phyloP scores from a whole-genome alignment of 2,888 invertebrate species.

The Formica aserva region DNA sequence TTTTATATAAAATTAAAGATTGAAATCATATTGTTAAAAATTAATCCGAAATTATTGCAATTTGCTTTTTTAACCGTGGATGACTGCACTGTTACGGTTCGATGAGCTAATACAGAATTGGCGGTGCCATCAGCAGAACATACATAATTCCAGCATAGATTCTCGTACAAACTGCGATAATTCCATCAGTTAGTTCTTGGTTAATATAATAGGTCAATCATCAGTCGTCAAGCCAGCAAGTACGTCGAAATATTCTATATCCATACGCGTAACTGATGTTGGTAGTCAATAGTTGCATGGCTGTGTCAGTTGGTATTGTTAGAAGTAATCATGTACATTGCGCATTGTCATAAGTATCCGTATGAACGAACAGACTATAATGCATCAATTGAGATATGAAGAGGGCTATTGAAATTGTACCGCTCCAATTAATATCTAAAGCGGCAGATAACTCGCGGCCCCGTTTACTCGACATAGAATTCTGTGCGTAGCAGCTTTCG shows the following conservation, averaged over 20 bases:
- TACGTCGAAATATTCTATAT: conserved; percentile 36
- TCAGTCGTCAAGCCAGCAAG: conserved; percentile 10
- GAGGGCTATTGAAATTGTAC: conserved; percentile 59
- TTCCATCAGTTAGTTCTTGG: conserved; percentile 61
- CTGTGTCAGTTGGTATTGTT: conserved; percentile 23
- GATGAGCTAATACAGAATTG: conserved; percentile 14
- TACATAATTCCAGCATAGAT: conserved; percentile 31
- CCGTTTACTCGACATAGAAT: conserved; percentile 14
- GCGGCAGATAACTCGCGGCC: conserved; percentile 22
- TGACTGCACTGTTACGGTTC: not conserved
- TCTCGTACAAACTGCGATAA: conserved; percentile 56
- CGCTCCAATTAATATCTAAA: conserved; percentile 63
- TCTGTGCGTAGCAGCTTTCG: conserved; percentile 29
- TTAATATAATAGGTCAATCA: conserved; percentile 71
- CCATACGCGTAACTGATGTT: conserved; percentile 33
- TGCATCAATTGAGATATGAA: conserved; percentile 38
- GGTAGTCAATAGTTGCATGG: not conserved
- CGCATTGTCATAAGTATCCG: conserved; percentile 64
- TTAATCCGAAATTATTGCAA: not conserved
- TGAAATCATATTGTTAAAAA: not conserved
- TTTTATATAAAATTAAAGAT: not conserved
- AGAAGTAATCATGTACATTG: conserved; percentile 46
- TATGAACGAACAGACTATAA: conserved; percentile 56
- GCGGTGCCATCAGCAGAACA: not conserved
- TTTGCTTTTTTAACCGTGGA: not conserved